Percentiles rank a stretch among this genome's conserved stretches.
phyloP scores from a whole-genome alignment of 2,797 vertebrate species.

The Crypturellus tataupa region DNA sequence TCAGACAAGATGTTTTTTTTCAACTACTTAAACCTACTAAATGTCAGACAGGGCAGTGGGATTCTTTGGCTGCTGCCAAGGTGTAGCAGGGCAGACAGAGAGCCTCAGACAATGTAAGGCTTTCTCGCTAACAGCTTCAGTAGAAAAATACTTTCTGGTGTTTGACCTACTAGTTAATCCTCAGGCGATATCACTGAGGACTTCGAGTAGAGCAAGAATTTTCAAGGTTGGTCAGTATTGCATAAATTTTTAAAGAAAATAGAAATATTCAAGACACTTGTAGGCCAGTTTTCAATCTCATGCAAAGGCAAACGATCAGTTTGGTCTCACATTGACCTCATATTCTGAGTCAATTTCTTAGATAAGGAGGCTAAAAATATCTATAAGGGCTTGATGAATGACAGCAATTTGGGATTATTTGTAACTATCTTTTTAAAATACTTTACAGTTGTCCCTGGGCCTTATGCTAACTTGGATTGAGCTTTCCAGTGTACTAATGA shows the following conservation, averaged over 20 bases:
- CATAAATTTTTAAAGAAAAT: background rate
- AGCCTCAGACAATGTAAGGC: background rate
- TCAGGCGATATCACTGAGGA: background rate
- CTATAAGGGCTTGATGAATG: background rate
- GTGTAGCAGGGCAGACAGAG: background rate
- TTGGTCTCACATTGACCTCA: background rate
- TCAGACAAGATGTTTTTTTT: background rate
- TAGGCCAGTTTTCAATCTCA: background rate
- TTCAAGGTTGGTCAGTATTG: background rate
- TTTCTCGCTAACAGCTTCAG: background rate
- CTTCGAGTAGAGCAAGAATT: background rate
- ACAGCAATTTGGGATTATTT: constrained; percentile 8
- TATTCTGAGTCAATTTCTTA: background rate
- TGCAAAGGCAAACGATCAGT: background rate
- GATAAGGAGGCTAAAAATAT: background rate
- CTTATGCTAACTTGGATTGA: background rate
- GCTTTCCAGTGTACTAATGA: too few relatives aligned
- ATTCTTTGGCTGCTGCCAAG: background rate
- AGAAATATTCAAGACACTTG: background rate
- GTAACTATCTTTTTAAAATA: background rate
- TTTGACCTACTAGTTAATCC: background rate
- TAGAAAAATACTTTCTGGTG: background rate
- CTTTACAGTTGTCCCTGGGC: background rate
- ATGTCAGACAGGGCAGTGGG: background rate
- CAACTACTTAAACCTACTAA: background rate